These are phyloP conservation scores for Pseudolaguvia tuberculata DNA, from an alignment of 2,113 vertebrate species.

Conservation along the genomic window DNA sequence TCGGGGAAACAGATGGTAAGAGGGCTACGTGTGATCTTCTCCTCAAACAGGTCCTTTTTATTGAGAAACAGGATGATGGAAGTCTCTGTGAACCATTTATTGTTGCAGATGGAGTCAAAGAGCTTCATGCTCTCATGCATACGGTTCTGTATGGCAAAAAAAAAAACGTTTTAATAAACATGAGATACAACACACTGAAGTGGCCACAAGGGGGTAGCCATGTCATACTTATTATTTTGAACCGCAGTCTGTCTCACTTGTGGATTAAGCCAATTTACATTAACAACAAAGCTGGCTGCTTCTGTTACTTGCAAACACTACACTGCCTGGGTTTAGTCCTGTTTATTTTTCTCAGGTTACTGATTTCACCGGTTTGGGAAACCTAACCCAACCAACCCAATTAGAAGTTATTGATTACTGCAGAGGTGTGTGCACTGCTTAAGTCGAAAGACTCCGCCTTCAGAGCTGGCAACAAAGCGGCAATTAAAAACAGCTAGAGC, in stretches of 20 bases:
- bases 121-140: constrained; percentile 99
- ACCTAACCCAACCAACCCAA: too few species aligned
- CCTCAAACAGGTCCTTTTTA: constrained; percentile 99
- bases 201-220: constrained; percentile 56
- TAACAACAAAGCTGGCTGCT: too few species aligned
- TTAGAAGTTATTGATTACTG: too few species aligned
- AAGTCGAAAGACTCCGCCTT: too few species aligned
- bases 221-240: constrained; percentile 1
- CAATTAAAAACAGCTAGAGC: too few species aligned
- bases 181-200: not conserved
- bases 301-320: too few species aligned
- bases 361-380: too few species aligned
- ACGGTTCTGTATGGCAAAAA: constrained; percentile 77
- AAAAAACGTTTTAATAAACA: not conserved
- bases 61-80: constrained; percentile 99
- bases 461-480: too few species aligned
- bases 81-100: constrained; percentile 99
- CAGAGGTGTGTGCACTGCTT: too few species aligned
- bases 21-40: constrained; percentile 91
- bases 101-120: constrained; percentile 99
- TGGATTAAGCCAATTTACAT: too few species aligned
- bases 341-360: too few species aligned
- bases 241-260: not conserved
- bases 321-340: too few species aligned
- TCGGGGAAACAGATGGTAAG: constrained; percentile 94